Conservation (phyloP, 2,888 invertebrate genomes). For the Osmoderma eremita region DNA sequence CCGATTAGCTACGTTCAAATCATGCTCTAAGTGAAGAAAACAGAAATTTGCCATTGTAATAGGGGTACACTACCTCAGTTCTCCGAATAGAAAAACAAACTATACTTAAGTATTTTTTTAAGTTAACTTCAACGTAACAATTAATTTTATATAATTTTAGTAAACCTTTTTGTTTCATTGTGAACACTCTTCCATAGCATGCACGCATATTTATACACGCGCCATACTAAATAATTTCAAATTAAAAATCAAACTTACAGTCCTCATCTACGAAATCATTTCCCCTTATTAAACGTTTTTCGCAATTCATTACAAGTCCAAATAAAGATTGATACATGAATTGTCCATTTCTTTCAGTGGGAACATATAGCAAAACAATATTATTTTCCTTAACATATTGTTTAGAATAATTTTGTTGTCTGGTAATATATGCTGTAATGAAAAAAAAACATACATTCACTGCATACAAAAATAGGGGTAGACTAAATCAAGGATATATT, state of each 20-base stretch:
- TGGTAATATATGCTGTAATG: constrained; percentile 48
- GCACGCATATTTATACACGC: background rate
- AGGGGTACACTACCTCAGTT: too few relatives aligned
- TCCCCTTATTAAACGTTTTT: constrained; percentile 33
- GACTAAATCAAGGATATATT: too few relatives aligned
- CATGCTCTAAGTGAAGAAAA: too few relatives aligned
- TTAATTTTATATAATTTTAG: too few relatives aligned
- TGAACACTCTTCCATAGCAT: too few relatives aligned
- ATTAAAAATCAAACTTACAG: constrained; percentile 40
- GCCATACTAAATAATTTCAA: background rate
- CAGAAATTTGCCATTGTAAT: too few relatives aligned
- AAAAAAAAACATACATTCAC: constrained; percentile 38
- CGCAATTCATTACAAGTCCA: constrained; percentile 41
- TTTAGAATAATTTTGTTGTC: constrained; percentile 42
- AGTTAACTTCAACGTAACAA: too few relatives aligned
- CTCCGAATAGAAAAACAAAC: too few relatives aligned
- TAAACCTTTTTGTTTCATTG: too few relatives aligned
- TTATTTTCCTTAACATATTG: constrained; percentile 49
- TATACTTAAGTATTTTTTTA: too few relatives aligned
- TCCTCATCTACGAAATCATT: constrained; percentile 38
- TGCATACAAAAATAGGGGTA: background rate
- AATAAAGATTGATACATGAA: constrained; percentile 23
- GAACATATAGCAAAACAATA: constrained; percentile 49
- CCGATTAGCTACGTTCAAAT: too few relatives aligned
- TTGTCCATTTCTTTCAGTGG: constrained; percentile 41